These are phyloP conservation scores for Phalanger gymnotis DNA, from an alignment of 2,797 vertebrate species.

Conservation along the genomic window DNA sequence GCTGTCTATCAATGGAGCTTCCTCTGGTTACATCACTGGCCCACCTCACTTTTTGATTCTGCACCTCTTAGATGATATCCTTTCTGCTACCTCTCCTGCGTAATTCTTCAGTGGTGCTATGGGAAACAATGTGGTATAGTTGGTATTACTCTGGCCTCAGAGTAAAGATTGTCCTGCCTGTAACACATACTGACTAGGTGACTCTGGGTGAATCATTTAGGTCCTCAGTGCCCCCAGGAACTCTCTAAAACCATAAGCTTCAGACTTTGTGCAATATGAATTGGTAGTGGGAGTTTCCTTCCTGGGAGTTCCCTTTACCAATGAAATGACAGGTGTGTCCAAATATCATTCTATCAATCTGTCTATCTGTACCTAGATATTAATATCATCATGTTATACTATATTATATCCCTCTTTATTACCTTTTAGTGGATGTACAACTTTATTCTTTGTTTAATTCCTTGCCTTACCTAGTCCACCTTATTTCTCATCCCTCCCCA, in stretches of 20 bases:
- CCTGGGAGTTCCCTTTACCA: neutral
- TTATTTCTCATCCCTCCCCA: neutral
- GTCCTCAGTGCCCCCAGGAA: neutral
- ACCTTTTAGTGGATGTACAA: neutral
- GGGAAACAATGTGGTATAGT: too few relatives aligned
- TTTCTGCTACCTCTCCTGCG: too few relatives aligned
- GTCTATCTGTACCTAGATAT: neutral
- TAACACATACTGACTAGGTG: neutral
- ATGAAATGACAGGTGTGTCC: neutral
- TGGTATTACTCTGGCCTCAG: too few relatives aligned
- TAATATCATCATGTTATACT: neutral
- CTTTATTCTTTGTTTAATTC: neutral
- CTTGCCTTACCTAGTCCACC: neutral
- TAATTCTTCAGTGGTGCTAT: too few relatives aligned
- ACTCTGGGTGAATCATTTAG: neutral
- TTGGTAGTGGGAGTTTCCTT: neutral
- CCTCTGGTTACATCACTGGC: too few relatives aligned
- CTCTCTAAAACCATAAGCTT: neutral
- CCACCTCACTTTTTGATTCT: too few relatives aligned
- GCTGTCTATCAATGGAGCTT: too few relatives aligned
- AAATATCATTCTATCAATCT: neutral
- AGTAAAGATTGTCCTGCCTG: neutral
- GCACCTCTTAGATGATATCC: too few relatives aligned
- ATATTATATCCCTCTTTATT: neutral
- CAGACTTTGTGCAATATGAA: neutral